Evolutionary conservation across 2,888 invertebrate species (phyloP).

Genomic region (Dolomedes plantarius): DNA sequence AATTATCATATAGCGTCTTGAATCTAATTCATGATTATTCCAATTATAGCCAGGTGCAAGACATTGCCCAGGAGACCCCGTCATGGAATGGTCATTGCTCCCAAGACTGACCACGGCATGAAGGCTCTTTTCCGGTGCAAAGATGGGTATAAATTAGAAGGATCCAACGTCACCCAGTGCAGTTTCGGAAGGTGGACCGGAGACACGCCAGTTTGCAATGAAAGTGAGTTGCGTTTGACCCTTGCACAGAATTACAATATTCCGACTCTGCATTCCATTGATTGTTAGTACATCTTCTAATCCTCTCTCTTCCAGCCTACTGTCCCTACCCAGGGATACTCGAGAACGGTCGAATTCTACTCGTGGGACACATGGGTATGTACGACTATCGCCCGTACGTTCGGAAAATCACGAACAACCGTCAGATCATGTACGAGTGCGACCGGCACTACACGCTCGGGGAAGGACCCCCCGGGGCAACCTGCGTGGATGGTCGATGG

Average conservation of each 20-base stretch:
- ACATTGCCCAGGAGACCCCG: conserved; percentile 88
- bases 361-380: conserved; percentile 96
- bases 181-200: conserved; percentile 97
- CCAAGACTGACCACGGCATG: conserved; percentile 97
- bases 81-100: conserved; percentile 96
- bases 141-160: conserved; percentile 90
- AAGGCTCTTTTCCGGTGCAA: conserved; percentile 94
- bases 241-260: too few relatives aligned
- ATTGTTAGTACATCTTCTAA: too few relatives aligned
- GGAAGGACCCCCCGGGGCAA: conserved; percentile 91
- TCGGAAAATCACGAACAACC: conserved; percentile 88
- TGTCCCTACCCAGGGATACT: conserved; percentile 95
- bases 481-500: conserved; percentile 96
- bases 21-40: too few relatives aligned
- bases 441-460: conserved; percentile 91
- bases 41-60: conserved; percentile 85
- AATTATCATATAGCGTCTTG: too few relatives aligned
- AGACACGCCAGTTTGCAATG: conserved; percentile 87
- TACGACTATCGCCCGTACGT: conserved; percentile 97
- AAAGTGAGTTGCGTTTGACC: conserved; percentile 76
- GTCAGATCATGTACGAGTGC: conserved; percentile 97
- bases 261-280: too few relatives aligned
- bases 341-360: conserved; percentile 90
- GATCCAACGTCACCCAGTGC: conserved; percentile 88
- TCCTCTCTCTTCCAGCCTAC: conserved; percentile 81